Evolutionary conservation across 2,888 invertebrate species (phyloP).

Genomic region (Caenorhabditis sp.): DNA sequence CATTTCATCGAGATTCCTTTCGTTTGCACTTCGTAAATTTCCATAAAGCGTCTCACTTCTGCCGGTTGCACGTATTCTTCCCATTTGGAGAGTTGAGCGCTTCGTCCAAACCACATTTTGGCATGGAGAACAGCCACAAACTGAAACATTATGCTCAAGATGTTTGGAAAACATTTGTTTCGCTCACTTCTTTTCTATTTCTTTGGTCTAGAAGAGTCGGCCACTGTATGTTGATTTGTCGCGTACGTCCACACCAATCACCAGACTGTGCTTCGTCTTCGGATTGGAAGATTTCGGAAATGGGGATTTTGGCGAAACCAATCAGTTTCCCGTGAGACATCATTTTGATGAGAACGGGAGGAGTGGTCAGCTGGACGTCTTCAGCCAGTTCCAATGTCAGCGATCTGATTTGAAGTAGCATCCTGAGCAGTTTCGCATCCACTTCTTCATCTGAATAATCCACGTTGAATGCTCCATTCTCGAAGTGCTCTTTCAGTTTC

Average conservation of each 20-base stretch:
- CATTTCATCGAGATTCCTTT: slow-evolving; percentile 17
- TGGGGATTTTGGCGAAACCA: slow-evolving; percentile 70
- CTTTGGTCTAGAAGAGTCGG: slow-evolving; percentile 52
- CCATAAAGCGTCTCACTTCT: slow-evolving; percentile 67
- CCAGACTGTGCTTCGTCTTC: slow-evolving; percentile 54
- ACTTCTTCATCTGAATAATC: slow-evolving; percentile 52
- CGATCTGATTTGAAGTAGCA: slow-evolving; percentile 26
- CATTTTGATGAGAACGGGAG: slow-evolving; percentile 72
- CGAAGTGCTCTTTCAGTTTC: slow-evolving; percentile 39
- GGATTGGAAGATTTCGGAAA: slow-evolving; percentile 63
- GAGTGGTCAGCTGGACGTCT: slow-evolving; percentile 62
- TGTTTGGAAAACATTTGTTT: not conserved
- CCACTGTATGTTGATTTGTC: slow-evolving; percentile 62
- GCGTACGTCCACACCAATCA: slow-evolving; percentile 58
- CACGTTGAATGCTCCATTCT: slow-evolving; percentile 8
- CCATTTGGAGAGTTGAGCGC: slow-evolving; percentile 36
- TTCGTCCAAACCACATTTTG: slow-evolving; percentile 71
- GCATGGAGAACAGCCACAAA: slow-evolving; percentile 70
- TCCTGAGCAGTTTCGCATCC: slow-evolving; percentile 35
- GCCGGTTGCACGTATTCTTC: slow-evolving; percentile 66
- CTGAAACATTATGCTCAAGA: slow-evolving; percentile 16
- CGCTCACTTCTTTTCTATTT: slow-evolving; percentile 49
- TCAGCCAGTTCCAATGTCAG: slow-evolving; percentile 39
- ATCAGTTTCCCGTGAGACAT: slow-evolving; percentile 68
- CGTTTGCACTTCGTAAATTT: slow-evolving; percentile 64